phyloP scores from a whole-genome alignment of 1,140 invertebrate genomes.

The Heliconius himera region DNA sequence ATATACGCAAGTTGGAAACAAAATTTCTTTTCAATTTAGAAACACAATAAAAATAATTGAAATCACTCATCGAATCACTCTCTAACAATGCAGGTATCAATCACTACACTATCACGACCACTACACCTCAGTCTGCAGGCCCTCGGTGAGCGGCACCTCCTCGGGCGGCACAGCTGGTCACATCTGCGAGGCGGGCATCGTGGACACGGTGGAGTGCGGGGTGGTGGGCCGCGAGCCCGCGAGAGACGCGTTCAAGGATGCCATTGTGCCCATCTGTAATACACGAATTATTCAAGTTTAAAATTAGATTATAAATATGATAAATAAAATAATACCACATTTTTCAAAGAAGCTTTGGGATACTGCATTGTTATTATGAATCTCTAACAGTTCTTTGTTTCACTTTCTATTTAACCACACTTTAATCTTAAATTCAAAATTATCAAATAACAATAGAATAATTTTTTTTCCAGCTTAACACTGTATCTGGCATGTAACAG shows the following conservation, averaged over 20 bases:
- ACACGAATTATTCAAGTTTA: neutral
- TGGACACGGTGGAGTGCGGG: slow-evolving; percentile 92
- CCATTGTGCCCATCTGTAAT: slow-evolving; percentile 93
- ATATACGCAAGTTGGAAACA: too few relatives aligned
- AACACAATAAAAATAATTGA: neutral
- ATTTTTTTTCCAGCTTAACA: too few relatives aligned
- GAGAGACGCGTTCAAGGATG: slow-evolving; percentile 91
- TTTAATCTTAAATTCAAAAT: too few relatives aligned
- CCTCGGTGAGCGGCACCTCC: slow-evolving; percentile 18
- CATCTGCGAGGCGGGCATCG: slow-evolving; percentile 86
- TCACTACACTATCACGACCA: neutral
- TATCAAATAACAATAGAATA: too few relatives aligned
- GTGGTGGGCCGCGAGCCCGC: slow-evolving; percentile 93
- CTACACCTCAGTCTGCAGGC: slow-evolving; percentile 16
- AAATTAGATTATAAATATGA: neutral
- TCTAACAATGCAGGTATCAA: neutral
- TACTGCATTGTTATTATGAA: too few relatives aligned
- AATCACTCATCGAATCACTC: too few relatives aligned
- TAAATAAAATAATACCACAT: too few relatives aligned
- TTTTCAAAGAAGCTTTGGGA: too few relatives aligned
- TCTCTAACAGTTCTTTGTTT: too few relatives aligned
- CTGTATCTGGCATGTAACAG: too few relatives aligned
- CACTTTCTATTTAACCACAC: too few relatives aligned
- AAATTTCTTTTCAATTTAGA: neutral
- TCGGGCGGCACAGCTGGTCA: slow-evolving; percentile 50